A percentile compares a stretch with the other conserved stretches of the same genome.
These are phyloP conservation scores for Drosophila takahashii DNA, from an alignment of 1,140 invertebrate genomes.

Conservation along the genomic window DNA sequence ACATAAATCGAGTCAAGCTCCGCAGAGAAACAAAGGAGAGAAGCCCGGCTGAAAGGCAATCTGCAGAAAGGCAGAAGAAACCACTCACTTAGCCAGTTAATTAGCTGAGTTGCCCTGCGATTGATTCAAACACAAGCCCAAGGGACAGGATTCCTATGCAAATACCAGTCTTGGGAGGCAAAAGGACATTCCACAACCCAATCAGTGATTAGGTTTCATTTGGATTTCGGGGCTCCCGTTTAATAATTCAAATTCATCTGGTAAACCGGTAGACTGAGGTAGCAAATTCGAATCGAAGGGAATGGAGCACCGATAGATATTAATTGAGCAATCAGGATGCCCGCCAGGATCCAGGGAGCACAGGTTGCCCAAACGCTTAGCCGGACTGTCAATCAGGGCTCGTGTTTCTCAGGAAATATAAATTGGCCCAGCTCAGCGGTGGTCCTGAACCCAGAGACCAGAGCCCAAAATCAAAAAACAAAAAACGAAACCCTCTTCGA, in stretches of 20 bases:
- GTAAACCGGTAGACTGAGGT: background rate
- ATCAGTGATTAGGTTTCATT: conserved; percentile 2
- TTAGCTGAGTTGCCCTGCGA: conserved; percentile 28
- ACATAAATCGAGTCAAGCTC: conserved; percentile 55
- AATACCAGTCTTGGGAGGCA: conserved; percentile 16
- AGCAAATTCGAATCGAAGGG: background rate
- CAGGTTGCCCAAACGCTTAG: conserved; percentile 3
- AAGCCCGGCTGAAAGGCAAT: conserved; percentile 15
- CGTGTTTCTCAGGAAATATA: conserved; percentile 14
- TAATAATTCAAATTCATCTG: conserved; percentile 28
- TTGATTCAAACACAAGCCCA: conserved; percentile 12
- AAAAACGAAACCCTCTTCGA: background rate
- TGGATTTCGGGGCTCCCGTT: background rate
- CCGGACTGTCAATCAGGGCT: conserved; percentile 25
- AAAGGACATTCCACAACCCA: background rate
- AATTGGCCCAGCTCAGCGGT: conserved; percentile 9
- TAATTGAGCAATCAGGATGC: conserved; percentile 46
- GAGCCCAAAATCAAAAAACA: background rate
- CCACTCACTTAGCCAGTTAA: conserved; percentile 50
- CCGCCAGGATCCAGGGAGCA: background rate
- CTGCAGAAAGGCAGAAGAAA: conserved; percentile 20
- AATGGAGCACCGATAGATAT: conserved; percentile 13
- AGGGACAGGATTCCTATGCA: conserved; percentile 23
- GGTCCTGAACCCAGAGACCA: background rate
- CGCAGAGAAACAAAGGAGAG: conserved; percentile 29